Evolutionary conservation across 2,797 vertebrate species (phyloP).

Genomic region (Geotrypetes seraphini): DNA sequence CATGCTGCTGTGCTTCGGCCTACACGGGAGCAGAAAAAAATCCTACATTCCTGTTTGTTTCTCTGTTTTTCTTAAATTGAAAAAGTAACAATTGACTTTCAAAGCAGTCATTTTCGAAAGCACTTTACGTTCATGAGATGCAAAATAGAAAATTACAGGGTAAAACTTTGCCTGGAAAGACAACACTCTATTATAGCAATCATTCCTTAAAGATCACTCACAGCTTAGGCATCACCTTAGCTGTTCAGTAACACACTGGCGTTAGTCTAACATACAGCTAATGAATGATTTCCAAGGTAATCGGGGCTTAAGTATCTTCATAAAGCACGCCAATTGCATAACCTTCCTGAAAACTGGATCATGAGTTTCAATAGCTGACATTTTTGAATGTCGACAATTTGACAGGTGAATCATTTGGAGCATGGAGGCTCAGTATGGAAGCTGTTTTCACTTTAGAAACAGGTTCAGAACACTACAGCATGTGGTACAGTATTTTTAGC

Average conservation of each 20-base stretch:
- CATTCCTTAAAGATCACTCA: background rate
- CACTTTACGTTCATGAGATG: background rate
- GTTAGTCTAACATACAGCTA: conserved; percentile 1
- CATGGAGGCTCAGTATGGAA: too few relatives aligned
- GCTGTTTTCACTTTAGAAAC: too few relatives aligned
- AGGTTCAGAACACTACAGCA: background rate
- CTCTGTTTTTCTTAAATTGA: background rate
- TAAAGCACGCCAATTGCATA: background rate
- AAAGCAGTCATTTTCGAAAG: background rate
- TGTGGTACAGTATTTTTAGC: conserved; percentile 4
- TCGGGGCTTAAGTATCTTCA: background rate
- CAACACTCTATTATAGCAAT: background rate
- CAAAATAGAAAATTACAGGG: background rate
- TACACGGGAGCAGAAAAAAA: background rate
- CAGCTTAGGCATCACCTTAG: background rate
- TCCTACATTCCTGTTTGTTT: accelerated
- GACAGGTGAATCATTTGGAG: too few relatives aligned
- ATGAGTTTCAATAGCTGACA: too few relatives aligned
- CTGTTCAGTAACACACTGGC: background rate
- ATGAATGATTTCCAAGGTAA: background rate
- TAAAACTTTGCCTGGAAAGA: background rate
- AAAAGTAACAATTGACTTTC: background rate
- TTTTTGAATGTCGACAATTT: too few relatives aligned
- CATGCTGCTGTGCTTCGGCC: too few relatives aligned
- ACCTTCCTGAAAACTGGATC: background rate